A percentile compares a stretch with the other conserved stretches of the same genome.
These are phyloP conservation scores for Amphipyra berbera DNA, from an alignment of 2,888 invertebrate genomes.

Conservation along the genomic window DNA sequence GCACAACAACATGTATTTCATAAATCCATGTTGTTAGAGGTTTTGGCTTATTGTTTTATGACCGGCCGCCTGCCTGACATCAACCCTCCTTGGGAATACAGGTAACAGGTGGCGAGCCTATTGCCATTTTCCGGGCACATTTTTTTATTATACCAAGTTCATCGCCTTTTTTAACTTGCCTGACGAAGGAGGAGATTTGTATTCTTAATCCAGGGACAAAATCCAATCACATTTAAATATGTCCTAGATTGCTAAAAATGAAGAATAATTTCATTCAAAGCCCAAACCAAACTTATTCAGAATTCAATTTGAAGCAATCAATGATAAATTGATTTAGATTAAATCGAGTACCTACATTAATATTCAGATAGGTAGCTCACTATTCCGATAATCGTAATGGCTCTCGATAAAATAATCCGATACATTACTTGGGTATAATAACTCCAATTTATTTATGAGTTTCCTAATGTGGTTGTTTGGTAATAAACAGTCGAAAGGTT, in stretches of 20 bases:
- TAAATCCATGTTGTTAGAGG: too few species aligned
- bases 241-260: constrained; percentile 1
- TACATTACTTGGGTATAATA: constrained; percentile 8
- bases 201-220: too few species aligned
- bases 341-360: constrained; percentile 13
- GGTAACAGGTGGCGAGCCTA: too few species aligned
- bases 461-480: constrained; percentile 9
- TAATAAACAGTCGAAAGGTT: constrained; percentile 17
- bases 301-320: constrained; percentile 17
- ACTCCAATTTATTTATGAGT: constrained; percentile 5
- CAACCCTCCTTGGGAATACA: too few species aligned
- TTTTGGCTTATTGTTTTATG: too few species aligned
- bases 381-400: constrained; percentile 15
- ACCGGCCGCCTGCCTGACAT: too few species aligned
- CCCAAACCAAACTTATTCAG: constrained; percentile 9
- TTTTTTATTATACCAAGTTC: too few species aligned
- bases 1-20: too few species aligned
- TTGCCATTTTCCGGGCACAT: too few species aligned
- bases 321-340: constrained; percentile 16
- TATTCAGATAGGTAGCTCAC: constrained; percentile 3
- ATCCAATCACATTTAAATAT: constrained; percentile 6
- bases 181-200: too few species aligned
- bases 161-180: too few species aligned
- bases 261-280: constrained; percentile 12
- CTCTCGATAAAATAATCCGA: constrained; percentile 18